These are phyloP conservation scores for Ctenosaura bakeri DNA, from an alignment of 2,797 vertebrate species.

Conservation along the genomic window DNA sequence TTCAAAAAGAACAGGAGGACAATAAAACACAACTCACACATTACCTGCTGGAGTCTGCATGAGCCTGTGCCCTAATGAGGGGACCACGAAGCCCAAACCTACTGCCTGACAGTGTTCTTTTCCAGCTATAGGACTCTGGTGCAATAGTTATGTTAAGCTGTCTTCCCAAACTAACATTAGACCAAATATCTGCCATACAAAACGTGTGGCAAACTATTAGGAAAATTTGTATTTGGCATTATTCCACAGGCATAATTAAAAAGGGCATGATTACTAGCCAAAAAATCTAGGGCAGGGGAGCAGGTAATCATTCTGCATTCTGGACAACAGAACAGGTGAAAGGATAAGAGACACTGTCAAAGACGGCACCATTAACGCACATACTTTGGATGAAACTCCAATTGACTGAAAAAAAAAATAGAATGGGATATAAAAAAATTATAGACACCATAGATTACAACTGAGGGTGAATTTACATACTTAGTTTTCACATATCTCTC, in stretches of 20 bases:
- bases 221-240: slow-evolving; percentile 42
- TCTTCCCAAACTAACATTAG: slow-evolving; percentile 2
- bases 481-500: slow-evolving; percentile 14
- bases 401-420: slow-evolving; percentile 45
- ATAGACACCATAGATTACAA: slow-evolving; percentile 1
- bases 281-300: slow-evolving; percentile 24
- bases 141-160: too few relatives aligned
- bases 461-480: slow-evolving; percentile 18
- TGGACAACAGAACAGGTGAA: slow-evolving; percentile 60
- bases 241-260: slow-evolving; percentile 17
- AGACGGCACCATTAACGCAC: slow-evolving; percentile 51
- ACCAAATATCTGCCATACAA: slow-evolving; percentile 31
- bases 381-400: slow-evolving; percentile 59
- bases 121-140: not conserved
- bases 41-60: slow-evolving; percentile 47
- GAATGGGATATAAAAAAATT: slow-evolving; percentile 67
- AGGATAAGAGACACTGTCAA: slow-evolving; percentile 53
- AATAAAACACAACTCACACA: slow-evolving; percentile 45
- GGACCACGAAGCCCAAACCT: not conserved
- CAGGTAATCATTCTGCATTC: slow-evolving; percentile 49
- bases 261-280: not conserved
- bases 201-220: slow-evolving; percentile 37
- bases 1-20: slow-evolving; percentile 54
- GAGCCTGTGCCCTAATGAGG: slow-evolving; percentile 8
- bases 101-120: not conserved